Evolutionary conservation across 2,113 vertebrate genomes (phyloP).

Genomic region (Microcebus jonahi): DNA sequence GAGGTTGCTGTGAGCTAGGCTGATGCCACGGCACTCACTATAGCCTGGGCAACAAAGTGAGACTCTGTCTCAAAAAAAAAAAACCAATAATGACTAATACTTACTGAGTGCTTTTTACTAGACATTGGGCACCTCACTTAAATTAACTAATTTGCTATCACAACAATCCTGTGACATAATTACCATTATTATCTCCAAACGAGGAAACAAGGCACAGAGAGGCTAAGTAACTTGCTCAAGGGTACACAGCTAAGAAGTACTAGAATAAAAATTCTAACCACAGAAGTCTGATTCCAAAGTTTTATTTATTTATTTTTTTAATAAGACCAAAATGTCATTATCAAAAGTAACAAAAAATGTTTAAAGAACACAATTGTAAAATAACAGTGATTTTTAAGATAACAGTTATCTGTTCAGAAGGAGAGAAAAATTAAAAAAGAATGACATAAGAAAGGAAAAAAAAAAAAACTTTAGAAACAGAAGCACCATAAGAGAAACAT

Average conservation of each 20-base stretch:
- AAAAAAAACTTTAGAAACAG: background rate
- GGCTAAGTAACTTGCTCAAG: background rate
- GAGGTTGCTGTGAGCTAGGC: no score
- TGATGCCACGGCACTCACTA: no score
- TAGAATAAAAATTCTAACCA: background rate
- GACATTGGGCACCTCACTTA: background rate
- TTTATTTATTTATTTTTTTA: background rate
- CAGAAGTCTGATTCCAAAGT: background rate
- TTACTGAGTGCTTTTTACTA: background rate
- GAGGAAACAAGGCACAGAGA: background rate
- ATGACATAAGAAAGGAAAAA: background rate
- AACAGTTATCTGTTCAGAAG: background rate
- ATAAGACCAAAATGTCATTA: background rate
- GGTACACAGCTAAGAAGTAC: background rate
- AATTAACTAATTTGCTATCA: background rate
- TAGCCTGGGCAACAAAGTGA: no score
- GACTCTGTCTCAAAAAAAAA: no score
- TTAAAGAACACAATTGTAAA: background rate
- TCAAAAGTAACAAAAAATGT: background rate
- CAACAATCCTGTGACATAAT: background rate
- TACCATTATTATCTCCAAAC: background rate
- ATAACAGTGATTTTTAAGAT: background rate
- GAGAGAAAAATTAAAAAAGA: background rate
- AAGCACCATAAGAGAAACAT: background rate
- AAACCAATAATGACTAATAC: background rate